Base-by-base conservation (phyloP, 2,888 invertebrate genomes). In the Helleia helle region DNA sequence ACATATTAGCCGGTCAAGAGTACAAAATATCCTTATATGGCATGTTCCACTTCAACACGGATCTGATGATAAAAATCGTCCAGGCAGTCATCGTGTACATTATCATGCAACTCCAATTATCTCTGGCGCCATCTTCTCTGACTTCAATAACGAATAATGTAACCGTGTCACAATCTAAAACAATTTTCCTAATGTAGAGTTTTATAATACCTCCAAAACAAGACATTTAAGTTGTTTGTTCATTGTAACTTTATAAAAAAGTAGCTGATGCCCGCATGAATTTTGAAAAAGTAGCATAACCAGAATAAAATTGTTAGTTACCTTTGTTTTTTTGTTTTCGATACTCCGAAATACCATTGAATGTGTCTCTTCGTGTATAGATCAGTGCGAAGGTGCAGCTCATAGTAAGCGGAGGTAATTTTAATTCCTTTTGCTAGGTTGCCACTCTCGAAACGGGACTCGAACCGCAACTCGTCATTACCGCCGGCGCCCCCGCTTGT, bases 331-430 rank as follows among this genome's bases (percentile, higher is more conserved):
- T 89, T 91, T 28, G 93, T 96, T 63, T 96, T 96, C 12, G 91
- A 89, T 13, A 97, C 91, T 51, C 91, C 88, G 79, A 97, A 97
- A 75, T 97, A 97, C 97, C 97, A 97, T 75, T 97, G 97, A 80
- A 94, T 94, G 64, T 97, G 96, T 48, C 95, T 87, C 62, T 92
- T 93, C 5, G 94, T 95, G 62, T 95, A 95, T 46, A 95, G 84
- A 74, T 95, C 95, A 24, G 93, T 92, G 34, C 96, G 87, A 44
- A 97, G 84, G 71, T 95, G 93, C 36, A 97, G 85, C 74, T 97
- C 97, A 71, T 97, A 97, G 65, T 95, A 96, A 38, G 91, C 91
- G 47, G 93, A 91, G 13, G 96, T 96, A 50, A 95, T 93, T 69
- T 93, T 91, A 48, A 95, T 91, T 25, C 92, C 94, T 85, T 95